Conservation (phyloP, 2,797 vertebrate species). For the Xyrichtys novacula region DNA sequence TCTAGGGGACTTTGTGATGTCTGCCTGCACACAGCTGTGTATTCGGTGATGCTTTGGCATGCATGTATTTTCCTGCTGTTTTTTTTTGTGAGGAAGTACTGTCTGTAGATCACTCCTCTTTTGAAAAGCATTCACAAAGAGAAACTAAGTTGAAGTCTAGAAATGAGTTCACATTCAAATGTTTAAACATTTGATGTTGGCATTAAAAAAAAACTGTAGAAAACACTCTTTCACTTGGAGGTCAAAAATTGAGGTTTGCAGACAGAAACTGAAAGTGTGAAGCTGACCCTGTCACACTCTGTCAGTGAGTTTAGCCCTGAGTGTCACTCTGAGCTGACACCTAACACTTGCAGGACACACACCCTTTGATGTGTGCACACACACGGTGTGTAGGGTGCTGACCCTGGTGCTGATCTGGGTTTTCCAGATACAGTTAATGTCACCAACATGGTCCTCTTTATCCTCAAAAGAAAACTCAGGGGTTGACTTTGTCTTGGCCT, state of each 20-base stretch:
- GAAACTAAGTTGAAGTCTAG: no score
- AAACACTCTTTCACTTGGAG: no score
- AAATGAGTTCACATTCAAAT: no score
- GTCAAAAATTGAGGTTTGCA: no score
- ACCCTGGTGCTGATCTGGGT: slow-evolving; percentile 10
- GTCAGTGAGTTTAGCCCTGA: neutral
- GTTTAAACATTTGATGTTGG: no score
- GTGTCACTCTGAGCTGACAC: neutral
- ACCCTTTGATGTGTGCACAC: neutral
- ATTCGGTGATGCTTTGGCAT: slow-evolving; percentile 21
- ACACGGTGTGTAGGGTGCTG: neutral
- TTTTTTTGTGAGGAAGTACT: neutral
- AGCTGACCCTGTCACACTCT: no score
- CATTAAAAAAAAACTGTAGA: no score
- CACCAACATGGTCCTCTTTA: slow-evolving; percentile 9
- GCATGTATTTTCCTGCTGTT: neutral
- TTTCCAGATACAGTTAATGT: neutral
- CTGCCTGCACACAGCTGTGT: slow-evolving; percentile 26
- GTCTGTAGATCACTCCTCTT: no score
- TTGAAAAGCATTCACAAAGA: no score
- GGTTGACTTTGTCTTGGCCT: no score
- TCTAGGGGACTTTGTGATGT: slow-evolving; percentile 33
- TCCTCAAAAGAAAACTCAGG: no score
- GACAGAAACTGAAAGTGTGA: no score
- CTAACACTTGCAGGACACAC: slow-evolving; percentile 1